phyloP scores from a whole-genome alignment of 1,140 invertebrate genomes.

The Aphaenogaster floridana region DNA sequence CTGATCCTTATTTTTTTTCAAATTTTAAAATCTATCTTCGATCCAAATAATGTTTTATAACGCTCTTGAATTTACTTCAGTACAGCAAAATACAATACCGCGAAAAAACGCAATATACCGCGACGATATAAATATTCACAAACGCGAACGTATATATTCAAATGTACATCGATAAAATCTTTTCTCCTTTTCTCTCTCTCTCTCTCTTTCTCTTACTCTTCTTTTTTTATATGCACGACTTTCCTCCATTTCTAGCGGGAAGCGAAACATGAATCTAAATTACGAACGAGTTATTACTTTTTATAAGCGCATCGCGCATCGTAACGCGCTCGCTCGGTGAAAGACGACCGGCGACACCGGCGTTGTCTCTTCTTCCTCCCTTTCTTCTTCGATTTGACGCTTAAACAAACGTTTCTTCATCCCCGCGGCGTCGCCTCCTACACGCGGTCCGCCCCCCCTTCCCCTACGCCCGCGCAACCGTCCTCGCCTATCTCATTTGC shows the following conservation, averaged over 20 bases:
- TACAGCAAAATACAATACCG: neutral
- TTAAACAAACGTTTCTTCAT: neutral
- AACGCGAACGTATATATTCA: neutral
- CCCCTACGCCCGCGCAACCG: neutral
- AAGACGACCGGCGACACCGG: neutral
- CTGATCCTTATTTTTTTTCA: neutral
- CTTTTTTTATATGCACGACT: neutral
- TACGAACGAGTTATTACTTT: conserved; percentile 23
- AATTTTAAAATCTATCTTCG: neutral
- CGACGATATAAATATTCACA: neutral
- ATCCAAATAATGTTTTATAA: neutral
- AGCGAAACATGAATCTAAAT: conserved; percentile 21
- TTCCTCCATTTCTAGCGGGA: neutral
- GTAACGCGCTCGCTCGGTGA: neutral
- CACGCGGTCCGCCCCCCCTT: no score
- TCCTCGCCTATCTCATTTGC: conserved; percentile 27
- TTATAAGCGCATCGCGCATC: neutral
- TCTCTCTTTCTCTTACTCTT: neutral
- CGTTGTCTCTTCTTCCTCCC: neutral
- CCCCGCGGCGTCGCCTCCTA: no score
- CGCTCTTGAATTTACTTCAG: neutral
- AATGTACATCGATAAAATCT: neutral
- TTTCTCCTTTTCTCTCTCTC: neutral
- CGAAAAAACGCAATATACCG: neutral
- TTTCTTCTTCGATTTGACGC: conserved; percentile 2